Percentiles rank a stretch among this genome's conserved stretches.
phyloP scores from a whole-genome alignment of 2,888 invertebrate genomes.

The Pycnomerus fuliginosus region DNA sequence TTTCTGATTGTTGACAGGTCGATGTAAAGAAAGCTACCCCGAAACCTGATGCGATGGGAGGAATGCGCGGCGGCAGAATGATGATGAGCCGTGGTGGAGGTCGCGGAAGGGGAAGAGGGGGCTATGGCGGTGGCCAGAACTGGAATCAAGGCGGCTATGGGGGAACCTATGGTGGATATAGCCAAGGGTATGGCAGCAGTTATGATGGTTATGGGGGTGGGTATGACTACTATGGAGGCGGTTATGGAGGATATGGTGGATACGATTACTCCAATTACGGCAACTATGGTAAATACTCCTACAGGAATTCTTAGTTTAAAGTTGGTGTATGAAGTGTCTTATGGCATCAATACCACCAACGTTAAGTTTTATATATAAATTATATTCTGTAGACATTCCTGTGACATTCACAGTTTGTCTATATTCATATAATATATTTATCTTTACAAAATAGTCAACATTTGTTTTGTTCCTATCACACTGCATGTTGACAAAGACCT shows the following conservation, averaged over 20 bases:
- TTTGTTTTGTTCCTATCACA: conserved; percentile 48
- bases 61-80: conserved; percentile 55
- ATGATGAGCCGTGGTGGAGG: conserved; percentile 63
- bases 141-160: conserved; percentile 62
- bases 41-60: conserved; percentile 72
- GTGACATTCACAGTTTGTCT: conserved; percentile 39
- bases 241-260: conserved; percentile 76
- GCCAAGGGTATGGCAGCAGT: conserved; percentile 64
- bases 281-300: conserved; percentile 75
- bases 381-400: conserved; percentile 19
- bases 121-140: conserved; percentile 65
- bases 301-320: conserved; percentile 37
- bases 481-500: conserved; percentile 44
- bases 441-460: conserved; percentile 40
- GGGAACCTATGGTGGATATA: conserved; percentile 39
- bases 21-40: conserved; percentile 96
- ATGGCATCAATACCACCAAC: too few species aligned
- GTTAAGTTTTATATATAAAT: conserved; percentile 12
- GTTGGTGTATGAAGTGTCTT: conserved; percentile 21
- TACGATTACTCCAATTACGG: conserved; percentile 80
- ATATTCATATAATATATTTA: conserved; percentile 30
- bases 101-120: conserved; percentile 64
- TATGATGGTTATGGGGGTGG: conserved; percentile 71
- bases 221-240: conserved; percentile 70
- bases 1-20: conserved; percentile 59